phyloP scores from a whole-genome alignment of 2,888 invertebrate genomes.

The Caenorhabditis sinica region DNA sequence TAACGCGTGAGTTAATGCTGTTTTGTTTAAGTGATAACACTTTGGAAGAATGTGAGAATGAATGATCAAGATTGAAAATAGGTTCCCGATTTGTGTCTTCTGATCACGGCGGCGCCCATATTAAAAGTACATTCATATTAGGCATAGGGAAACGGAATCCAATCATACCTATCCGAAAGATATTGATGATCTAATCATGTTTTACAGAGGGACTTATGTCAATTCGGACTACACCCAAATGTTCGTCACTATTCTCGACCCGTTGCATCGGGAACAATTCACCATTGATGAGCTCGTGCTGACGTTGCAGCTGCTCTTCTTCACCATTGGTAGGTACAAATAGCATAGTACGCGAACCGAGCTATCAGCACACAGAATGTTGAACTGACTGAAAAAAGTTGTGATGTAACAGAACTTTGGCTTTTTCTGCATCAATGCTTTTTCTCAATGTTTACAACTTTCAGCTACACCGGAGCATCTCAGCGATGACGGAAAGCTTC shows the following conservation, averaged over 20 bases:
- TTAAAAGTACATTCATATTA: conserved; percentile 37
- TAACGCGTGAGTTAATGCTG: conserved; percentile 42
- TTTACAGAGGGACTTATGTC: conserved; percentile 33
- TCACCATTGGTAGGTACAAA: conserved; percentile 57
- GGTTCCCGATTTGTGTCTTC: conserved; percentile 42
- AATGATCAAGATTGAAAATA: conserved; percentile 46
- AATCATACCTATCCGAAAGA: not conserved
- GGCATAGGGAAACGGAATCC: conserved; percentile 19
- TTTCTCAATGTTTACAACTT: conserved; percentile 9
- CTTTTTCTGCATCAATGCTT: not conserved
- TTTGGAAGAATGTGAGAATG: conserved; percentile 1
- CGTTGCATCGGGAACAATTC: conserved; percentile 59
- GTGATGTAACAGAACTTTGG: not conserved
- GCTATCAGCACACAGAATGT: conserved; percentile 55
- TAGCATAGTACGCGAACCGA: conserved; percentile 29
- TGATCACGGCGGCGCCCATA: conserved; percentile 12
- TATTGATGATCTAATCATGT: not conserved
- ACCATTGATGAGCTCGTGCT: conserved; percentile 58
- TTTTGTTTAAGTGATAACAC: conserved; percentile 29
- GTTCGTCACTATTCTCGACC: conserved; percentile 60
- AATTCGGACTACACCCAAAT: conserved; percentile 47
- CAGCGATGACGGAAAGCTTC: conserved; percentile 19
- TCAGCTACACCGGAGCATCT: conserved; percentile 38
- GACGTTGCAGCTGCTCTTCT: conserved; percentile 57
- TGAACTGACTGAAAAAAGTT: conserved; percentile 6